Base-by-base conservation (phyloP, 2,888 invertebrate species). In the Microctonus brassicae region DNA sequence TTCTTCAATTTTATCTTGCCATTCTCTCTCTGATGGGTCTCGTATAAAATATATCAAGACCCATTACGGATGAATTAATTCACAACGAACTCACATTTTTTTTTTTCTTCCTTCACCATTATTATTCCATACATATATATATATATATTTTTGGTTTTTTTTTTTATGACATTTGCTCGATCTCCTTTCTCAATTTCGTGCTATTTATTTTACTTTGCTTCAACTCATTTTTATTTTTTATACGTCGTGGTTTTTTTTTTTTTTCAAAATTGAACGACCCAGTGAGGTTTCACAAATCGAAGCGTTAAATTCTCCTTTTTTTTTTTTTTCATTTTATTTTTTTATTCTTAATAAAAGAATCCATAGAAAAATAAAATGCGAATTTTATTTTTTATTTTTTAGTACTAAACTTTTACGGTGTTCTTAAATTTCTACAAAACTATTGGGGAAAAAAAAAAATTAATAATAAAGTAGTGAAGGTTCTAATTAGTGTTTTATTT, bases 51-150 rank as follows among this genome's bases (percentile, higher is more conserved):
- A 67, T 67, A 58, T 39, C 34, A 67, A 58, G 57, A 20, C 42
- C 66, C 42, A 57, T 58, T 26, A 58, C 58, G 22, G 36, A 60
- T 60, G 24, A 69, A 62, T 65, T 65, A 52, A 65, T 70, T 60
- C 22, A 34, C 64, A n/a, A 70, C 64, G 33, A 55, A 24, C 53
- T 26, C 53, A 52, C 42, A 58, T 26, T 36, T 29, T 42, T 63
- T 42, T 63, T 62, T 26, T 39, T 24, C n/a, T 17, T n/a, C 17
- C 33, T n/a, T 62, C 7, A 24, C 24, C 24, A 62, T 69, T 29
- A 29, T 29, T 29, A 29, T 29, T 29, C 3, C 7, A 5, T 7
- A 47, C 17, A 17, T 53, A n/a, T 47, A 17, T 47, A 17, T 47
- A 17, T 42, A 1, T 13, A 2, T 13, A 3, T 11, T 42, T 13